phyloP scores from a whole-genome alignment of 1,140 invertebrate species.

The Heterodera carotae region DNA sequence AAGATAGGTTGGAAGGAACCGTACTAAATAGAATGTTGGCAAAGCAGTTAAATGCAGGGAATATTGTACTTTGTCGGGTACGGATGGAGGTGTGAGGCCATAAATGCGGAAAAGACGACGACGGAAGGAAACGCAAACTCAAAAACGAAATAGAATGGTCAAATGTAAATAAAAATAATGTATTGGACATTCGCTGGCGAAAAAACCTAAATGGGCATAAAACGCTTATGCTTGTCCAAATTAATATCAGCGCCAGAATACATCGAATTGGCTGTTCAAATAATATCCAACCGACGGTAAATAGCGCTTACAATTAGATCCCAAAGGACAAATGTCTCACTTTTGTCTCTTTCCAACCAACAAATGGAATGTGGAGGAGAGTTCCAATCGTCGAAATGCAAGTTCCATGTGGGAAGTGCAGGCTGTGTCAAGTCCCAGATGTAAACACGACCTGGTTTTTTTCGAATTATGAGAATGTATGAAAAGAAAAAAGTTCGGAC shows the following conservation, averaged over 20 bases:
- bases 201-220: neutral
- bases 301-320: neutral
- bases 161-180: neutral
- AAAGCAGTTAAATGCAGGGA: too few species aligned
- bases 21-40: too few species aligned
- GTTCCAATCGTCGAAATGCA: constrained; percentile 14
- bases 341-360: constrained; percentile 24
- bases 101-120: constrained; percentile 9
- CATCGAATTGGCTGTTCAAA: neutral
- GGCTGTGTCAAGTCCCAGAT: constrained; percentile 18
- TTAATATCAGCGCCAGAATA: constrained; percentile 6
- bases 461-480: neutral
- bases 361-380: constrained; percentile 22
- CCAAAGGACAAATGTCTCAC: neutral
- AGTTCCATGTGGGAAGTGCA: constrained; percentile 11
- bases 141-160: neutral
- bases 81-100: neutral
- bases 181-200: neutral
- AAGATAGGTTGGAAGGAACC: constrained; percentile 9
- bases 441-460: constrained; percentile 17
- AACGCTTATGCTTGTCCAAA: neutral
- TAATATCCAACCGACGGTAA: neutral
- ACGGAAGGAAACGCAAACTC: constrained; percentile 19
- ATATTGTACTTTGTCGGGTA: neutral
- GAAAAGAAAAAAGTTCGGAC: neutral